A percentile compares a stretch with the other conserved stretches of the same genome.
These are phyloP conservation scores for Chauna torquata DNA, from an alignment of 2,113 vertebrate species.

Conservation along the genomic window DNA sequence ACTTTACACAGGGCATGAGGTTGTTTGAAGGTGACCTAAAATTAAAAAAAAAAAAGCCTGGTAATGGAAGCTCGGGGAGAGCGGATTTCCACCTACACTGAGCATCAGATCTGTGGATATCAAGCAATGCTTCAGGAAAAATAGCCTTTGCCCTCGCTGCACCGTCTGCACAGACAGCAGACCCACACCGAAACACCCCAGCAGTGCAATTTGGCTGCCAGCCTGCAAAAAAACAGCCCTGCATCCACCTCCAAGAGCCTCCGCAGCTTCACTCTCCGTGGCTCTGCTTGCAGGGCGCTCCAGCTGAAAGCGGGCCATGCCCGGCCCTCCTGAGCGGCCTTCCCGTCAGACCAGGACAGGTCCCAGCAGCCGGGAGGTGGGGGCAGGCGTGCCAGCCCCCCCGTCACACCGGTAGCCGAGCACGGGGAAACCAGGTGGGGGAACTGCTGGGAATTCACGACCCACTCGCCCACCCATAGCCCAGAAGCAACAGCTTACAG, in stretches of 20 bases:
- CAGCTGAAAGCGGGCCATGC: no score
- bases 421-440: background rate
- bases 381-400: background rate
- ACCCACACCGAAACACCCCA: background rate
- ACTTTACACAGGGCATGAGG: rapidly evolving
- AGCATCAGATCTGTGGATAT: background rate
- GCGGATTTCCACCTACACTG: rapidly evolving
- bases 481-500: background rate
- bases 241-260: background rate
- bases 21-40: background rate
- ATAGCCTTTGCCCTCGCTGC: background rate
- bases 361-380: no score
- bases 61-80: background rate
- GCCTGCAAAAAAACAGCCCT: background rate
- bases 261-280: background rate
- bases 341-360: background rate
- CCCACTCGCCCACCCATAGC: rapidly evolving
- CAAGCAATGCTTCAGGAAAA: background rate
- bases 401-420: rapidly evolving
- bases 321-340: background rate
- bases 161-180: rapidly evolving
- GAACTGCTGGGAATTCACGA: background rate
- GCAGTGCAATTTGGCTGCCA: rapidly evolving
- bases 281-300: rapidly evolving
- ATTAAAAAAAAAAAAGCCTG: rapidly evolving